Base-by-base conservation (phyloP, 2,113 vertebrate genomes). In the Laticauda laticaudata region DNA sequence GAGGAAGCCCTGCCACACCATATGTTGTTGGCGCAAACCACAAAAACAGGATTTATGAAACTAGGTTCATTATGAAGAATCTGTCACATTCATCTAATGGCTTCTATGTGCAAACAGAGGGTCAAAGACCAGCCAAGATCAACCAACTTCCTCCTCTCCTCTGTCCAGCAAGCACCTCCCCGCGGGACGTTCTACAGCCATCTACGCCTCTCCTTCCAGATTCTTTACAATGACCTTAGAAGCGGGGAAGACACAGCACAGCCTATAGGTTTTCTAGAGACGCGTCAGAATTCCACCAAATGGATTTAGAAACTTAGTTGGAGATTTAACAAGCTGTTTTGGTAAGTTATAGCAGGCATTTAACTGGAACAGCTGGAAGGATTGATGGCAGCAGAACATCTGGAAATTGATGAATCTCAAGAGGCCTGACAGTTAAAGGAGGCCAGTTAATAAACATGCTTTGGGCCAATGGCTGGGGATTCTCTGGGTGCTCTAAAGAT, bases 111-210 rank as follows among this genome's bases (percentile, higher is more conserved):
- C 69, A 39, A 39, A 81, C 34, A 39, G 34, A 39, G n/a, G 69
- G n/a, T 94, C 61, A 75, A 15, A 54, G 92, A 90, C 7, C 2
- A 95, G 89, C 85, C 91, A 89, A 95, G 94, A 92, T 69, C 87
- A 96, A 69, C 55, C 91, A 4, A 8, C 89, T 12, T 5, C 51
- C 10, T 53, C 88, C 88, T 87, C 91, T 85, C 93, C 94, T 91
- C 93, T 86, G 61, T 92, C 91, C 29, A 5, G 94, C 24, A 53
- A 94, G 96, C 93, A 93, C 94, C 93, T 92, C 95, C 95, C 91
- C 45, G 2, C 92, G 94, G 94, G 90, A 1, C 54, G 45, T 95
- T 56, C 18, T 91, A 95, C 93, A 93, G 93, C 86, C 95, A 92
- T 51, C 75, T 51, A 87, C 86, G 3, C 39, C 11, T 89, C 21